phyloP scores from a whole-genome alignment of 2,113 vertebrate genomes.

The Synodontis membranacea region DNA sequence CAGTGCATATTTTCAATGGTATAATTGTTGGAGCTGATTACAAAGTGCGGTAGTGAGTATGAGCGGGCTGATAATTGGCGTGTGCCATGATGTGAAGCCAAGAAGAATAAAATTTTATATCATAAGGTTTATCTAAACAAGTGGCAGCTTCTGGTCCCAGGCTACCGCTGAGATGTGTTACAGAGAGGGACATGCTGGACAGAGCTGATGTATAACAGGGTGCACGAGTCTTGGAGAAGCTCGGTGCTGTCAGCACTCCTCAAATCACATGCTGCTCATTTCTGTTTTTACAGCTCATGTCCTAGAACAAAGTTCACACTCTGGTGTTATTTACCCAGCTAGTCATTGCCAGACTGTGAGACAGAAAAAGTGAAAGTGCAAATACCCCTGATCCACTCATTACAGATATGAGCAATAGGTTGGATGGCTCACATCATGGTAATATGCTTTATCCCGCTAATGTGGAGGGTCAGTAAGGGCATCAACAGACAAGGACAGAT shows the following conservation, averaged over 20 bases:
- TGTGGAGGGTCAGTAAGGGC: background rate
- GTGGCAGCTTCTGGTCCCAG: constrained; percentile 28
- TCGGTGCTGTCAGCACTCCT: constrained; percentile 44
- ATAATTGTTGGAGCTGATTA: constrained; percentile 75
- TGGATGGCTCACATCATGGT: background rate
- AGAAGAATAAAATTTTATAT: constrained; percentile 49
- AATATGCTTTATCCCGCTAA: background rate
- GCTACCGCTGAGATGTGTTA: background rate
- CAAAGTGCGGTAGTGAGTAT: constrained; percentile 66
- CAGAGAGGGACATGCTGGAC: constrained; percentile 9
- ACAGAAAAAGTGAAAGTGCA: background rate
- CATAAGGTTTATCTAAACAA: constrained; percentile 50
- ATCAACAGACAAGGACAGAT: background rate
- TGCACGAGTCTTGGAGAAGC: constrained; percentile 18
- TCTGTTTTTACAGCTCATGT: constrained; percentile 38
- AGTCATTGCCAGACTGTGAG: background rate
- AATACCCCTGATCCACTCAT: background rate
- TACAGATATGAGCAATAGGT: background rate
- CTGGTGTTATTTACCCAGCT: constrained; percentile 41
- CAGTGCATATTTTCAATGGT: constrained; percentile 63
- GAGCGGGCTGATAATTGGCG: constrained; percentile 60
- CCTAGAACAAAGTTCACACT: constrained; percentile 57
- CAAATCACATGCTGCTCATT: constrained; percentile 55
- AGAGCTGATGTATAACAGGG: constrained; percentile 8
- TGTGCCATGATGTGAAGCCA: constrained; percentile 54